These are phyloP conservation scores for Eupithecia centaureata DNA, from an alignment of 2,888 invertebrate genomes.

Conservation along the genomic window DNA sequence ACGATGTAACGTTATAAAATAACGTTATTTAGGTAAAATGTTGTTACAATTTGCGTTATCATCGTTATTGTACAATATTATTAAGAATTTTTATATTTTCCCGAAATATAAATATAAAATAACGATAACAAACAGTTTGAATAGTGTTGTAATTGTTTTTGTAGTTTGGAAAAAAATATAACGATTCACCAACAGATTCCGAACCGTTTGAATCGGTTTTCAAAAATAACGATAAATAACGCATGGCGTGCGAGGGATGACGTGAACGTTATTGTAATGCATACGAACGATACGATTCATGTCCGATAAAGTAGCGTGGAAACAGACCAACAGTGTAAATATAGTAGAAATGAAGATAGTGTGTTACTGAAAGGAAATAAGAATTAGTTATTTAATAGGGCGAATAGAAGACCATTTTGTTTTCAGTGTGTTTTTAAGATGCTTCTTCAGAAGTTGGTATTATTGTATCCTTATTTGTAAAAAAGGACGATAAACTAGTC, in stretches of 20 bases:
- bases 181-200: background rate
- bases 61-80: constrained; percentile 12
- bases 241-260: constrained; percentile 54
- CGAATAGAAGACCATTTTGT: constrained; percentile 44
- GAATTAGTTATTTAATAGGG: constrained; percentile 46
- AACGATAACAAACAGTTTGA: background rate
- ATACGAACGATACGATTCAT: constrained; percentile 73
- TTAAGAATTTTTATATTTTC: background rate
- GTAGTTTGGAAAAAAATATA: background rate
- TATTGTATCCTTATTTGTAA: background rate
- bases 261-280: constrained; percentile 56
- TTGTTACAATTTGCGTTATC: constrained; percentile 13
- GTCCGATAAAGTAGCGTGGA: constrained; percentile 72
- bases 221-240: constrained; percentile 42
- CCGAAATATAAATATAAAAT: background rate
- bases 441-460: background rate
- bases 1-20: constrained; percentile 31
- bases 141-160: background rate
- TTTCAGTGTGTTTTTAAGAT: background rate
- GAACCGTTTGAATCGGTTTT: constrained; percentile 8
- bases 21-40: constrained; percentile 33
- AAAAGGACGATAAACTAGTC: too few relatives aligned
- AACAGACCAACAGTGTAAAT: constrained; percentile 56
- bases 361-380: constrained; percentile 60
- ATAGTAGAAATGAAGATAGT: constrained; percentile 57